Evolutionary conservation across 2,797 vertebrate genomes (phyloP).

Genomic region (Eleutherodactylus coqui): DNA sequence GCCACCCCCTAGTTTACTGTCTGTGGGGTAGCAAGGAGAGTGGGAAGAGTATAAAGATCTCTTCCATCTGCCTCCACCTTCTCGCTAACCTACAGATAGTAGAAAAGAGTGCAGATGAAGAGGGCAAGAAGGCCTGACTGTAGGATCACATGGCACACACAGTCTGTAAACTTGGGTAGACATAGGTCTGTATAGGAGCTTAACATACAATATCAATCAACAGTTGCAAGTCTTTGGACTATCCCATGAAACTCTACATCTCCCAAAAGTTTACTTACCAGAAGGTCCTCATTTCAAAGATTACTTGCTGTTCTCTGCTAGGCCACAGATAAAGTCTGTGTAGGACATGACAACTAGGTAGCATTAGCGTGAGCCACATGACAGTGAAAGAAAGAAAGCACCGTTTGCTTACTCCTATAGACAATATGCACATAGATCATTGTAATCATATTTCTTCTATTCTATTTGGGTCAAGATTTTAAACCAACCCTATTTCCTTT

Average conservation of each 20-base stretch:
- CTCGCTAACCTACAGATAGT: not conserved
- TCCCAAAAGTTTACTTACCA: not conserved
- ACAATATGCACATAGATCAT: not conserved
- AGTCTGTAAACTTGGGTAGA: not conserved
- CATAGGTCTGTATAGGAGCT: not conserved
- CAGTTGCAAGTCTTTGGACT: not conserved
- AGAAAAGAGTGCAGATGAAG: not conserved
- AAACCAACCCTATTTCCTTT: too few species aligned
- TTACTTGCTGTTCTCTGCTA: not conserved
- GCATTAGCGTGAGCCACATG: not conserved
- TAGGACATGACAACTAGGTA: not conserved
- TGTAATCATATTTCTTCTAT: too few species aligned
- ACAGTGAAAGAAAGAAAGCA: not conserved
- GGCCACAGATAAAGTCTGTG: not conserved
- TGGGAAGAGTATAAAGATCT: not conserved
- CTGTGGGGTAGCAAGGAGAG: not conserved
- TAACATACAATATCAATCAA: not conserved
- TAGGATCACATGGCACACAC: not conserved
- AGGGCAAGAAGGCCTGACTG: not conserved
- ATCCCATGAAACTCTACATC: not conserved
- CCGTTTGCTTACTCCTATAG: too few species aligned
- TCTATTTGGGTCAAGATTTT: too few species aligned
- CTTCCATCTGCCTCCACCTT: not conserved
- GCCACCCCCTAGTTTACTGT: not conserved
- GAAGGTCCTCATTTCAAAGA: not conserved